Evolutionary conservation across 2,888 invertebrate genomes (phyloP), one percentile per base, ranked within the genome.

Genomic region (Ochropacha duplaris): DNA sequence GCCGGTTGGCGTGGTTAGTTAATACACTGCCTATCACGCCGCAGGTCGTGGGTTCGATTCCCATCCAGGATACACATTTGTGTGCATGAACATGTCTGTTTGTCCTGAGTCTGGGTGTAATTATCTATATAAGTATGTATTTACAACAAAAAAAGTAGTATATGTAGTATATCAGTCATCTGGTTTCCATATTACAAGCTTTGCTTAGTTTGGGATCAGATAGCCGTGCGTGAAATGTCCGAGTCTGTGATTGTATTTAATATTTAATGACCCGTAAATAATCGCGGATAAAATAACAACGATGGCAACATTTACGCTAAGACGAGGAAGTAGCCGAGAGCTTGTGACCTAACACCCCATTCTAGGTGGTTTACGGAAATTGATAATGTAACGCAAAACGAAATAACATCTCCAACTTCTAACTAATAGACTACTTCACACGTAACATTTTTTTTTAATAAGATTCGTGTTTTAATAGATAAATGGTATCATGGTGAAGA

Each of bases 301-400:
- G 36, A 54, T 58, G 55, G 60, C 56, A 60, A 58, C 59, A 61
- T 51, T 36, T 59, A 60, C 62, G 61, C 60, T 59, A 66, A 65
- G 60, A 58, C 28, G 54, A 65, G 63, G 68, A 70, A 70, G 65
- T 68, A 58, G 57, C 60, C 56, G 58, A 54, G 59, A 62, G 62
- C 54, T 62, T 54, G 60, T 65, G 72, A 67, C 62, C 65, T 64
- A 65, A 66, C 67, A 61, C 58, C 50, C 64, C 70, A 69, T 69
- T 60, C 64, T 57, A 68, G 68, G 60, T 54, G 54, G 50, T 60
- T 69, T 66, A 66, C 62, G 68, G 66, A 66, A 62, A 69, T 59
- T 60, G 55, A 54, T 55, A 54, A 54, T 26, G n/a, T 28, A 54
- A 61, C 61, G 61, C 39, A 50, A 54, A 57, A 49, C 54, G 44